Evolutionary conservation across 2,888 invertebrate genomes (phyloP).

Genomic region (Hemaris fuciformis): DNA sequence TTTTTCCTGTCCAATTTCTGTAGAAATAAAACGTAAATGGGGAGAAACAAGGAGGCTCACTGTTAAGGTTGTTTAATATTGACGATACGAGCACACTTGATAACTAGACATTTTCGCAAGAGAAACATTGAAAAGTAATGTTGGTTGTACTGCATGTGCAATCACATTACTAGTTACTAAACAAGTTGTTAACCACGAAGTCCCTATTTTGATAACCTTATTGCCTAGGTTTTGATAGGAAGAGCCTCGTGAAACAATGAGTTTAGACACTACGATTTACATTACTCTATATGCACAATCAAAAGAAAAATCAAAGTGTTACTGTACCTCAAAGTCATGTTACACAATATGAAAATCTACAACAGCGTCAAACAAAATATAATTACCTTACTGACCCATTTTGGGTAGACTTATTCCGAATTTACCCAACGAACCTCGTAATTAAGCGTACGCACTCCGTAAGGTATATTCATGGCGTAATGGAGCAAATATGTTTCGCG

Average conservation of each 20-base stretch:
- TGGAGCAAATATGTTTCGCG: background rate
- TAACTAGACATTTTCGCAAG: background rate
- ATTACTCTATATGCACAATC: too few relatives aligned
- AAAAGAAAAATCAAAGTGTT: too few relatives aligned
- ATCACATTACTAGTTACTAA: too few relatives aligned
- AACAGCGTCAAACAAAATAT: background rate
- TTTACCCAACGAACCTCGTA: background rate
- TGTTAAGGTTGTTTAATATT: background rate
- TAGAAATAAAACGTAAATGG: background rate
- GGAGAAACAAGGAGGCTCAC: background rate
- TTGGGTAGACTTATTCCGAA: background rate
- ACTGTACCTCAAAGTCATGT: background rate
- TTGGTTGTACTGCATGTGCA: too few relatives aligned
- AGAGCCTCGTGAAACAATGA: too few relatives aligned
- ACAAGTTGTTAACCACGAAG: too few relatives aligned
- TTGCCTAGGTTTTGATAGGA: too few relatives aligned
- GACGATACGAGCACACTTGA: background rate
- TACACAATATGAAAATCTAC: background rate
- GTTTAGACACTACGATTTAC: too few relatives aligned
- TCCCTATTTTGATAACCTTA: too few relatives aligned
- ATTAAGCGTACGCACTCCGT: background rate
- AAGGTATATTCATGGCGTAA: background rate
- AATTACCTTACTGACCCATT: background rate
- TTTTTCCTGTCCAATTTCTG: background rate
- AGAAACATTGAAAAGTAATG: background rate